These are phyloP conservation scores for Pseudolycoriella hygida DNA, from an alignment of 2,888 invertebrate species.

Conservation along the genomic window DNA sequence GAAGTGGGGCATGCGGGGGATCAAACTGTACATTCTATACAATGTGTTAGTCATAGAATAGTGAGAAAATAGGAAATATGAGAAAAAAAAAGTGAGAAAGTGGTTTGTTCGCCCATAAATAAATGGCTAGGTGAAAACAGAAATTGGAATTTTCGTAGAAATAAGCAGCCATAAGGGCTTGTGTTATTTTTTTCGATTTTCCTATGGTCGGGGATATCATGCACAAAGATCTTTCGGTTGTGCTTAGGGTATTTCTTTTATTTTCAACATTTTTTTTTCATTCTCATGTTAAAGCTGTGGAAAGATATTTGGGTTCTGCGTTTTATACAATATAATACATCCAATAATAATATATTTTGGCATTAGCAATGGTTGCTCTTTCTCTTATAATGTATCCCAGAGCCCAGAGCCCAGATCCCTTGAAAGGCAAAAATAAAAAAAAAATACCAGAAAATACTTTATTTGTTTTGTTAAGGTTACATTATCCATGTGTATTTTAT, in stretches of 20 bases:
- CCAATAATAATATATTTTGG: constrained; percentile 1
- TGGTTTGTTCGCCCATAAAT: constrained; percentile 7
- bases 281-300: neutral
- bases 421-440: too few relatives aligned
- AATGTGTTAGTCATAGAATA: neutral
- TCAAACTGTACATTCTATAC: too few relatives aligned
- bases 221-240: neutral
- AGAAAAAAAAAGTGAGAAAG: constrained; percentile 2
- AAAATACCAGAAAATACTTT: neutral
- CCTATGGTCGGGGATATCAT: constrained; percentile 1
- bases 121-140: constrained; percentile 7
- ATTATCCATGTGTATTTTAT: constrained; percentile 1
- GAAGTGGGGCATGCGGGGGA: too few relatives aligned
- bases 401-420: neutral
- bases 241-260: neutral
- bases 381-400: neutral
- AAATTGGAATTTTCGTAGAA: constrained; percentile 7
- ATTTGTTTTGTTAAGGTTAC: constrained; percentile 1
- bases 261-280: neutral
- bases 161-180: neutral
- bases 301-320: neutral
- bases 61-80: constrained; percentile 1
- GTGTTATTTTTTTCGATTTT: neutral
- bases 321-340: constrained; percentile 1
- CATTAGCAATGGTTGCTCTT: neutral